Base-by-base conservation (phyloP, 2,113 vertebrate genomes). In the Pomatorhinus ruficollis region DNA sequence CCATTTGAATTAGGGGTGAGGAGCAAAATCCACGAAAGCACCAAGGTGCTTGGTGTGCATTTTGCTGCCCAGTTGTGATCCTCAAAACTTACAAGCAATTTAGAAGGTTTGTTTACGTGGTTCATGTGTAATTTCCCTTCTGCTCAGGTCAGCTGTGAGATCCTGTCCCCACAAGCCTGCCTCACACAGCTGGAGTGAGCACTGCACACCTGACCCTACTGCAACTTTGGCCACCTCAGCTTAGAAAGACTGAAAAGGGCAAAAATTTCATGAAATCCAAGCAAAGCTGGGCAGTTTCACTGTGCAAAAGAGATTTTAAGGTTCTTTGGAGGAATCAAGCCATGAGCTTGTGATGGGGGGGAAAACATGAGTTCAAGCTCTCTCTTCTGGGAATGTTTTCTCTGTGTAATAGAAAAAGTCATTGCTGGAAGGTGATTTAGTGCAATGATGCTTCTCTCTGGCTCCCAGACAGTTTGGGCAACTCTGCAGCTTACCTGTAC, bases 101-200 rank as follows among this genome's bases (percentile, higher is more conserved):
- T 44, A 33, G 13, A 15, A 59, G 10, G 7, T 47, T 76, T 87
- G 2, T 35, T 27, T 27, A 0, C 0, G 1, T 52, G n/a, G 5
- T 4, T 72, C 24, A 21, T 21, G 37, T 81, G 30, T 39, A 60
- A 44, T 44, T 50, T 59, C 28, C 25, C 31, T 57, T 59, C 37
- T 85, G 64, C 39, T 22, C 60, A 65, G 13, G 5, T 61, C 39
- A 84, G 33, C 35, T 54, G 13, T 7, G 52, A 49, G 23, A 4
- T 93, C 63, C 60, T 49, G 21, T 50, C 33, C 44, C 54, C 49
- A 31, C 53, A 37, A 74, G 11, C 11, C 37, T 74, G 37, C 3
- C 33, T 12, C 1, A 4, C 11, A 33, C 14, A 17, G 14, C 45
- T 49, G 35, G 35, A 78, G 24, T 42, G 11, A 82, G 54, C 30